Evolutionary conservation across 2,113 vertebrate genomes (phyloP), one percentile per base, ranked within the genome.

Genomic region (Notarius quadriscutis): DNA sequence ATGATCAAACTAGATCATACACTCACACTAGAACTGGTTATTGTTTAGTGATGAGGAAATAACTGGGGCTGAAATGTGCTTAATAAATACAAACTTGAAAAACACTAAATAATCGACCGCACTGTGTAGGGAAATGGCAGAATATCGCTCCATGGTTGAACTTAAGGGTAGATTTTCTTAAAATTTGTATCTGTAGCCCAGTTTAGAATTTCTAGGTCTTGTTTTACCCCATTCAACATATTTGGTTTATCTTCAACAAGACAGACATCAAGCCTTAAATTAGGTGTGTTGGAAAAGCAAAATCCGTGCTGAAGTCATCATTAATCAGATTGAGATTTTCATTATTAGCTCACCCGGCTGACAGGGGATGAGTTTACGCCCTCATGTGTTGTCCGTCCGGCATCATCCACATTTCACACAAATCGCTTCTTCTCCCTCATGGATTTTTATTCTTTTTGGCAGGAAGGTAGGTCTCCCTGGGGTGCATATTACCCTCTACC

Each of bases 1-100:
- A 81, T 41, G 57, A 81, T 81, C 30, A 60, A 81, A 81, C 27
- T 60, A 81, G 27, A 34, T 81, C 79, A 62, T 58, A 41, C 27
- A 81, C 78, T 55, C 25, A 20, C 55, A 62, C 57, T 60, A 27
- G 0, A 81, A 60, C 79, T 81, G 57, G 55, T 34, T 81, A 60
- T 60, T 81, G 18, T 81, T 22, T 60, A 81, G 57, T 34, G 3
- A 60, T 22, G 27, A 41, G 30, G 7, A 34, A 34, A 18, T 34
- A 60, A 81, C 5, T 34, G 9, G 27, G 60, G 30, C 17, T 22
- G 55, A 34, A 34, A 81, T 60, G 27, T 6, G 10, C 27, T n/a
- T 30, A 4, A 79, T 7, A 79, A 79, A 57, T 2, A 12, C 22
- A 53, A 25, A 22, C 34, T 75, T 50, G 4, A 11, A 48, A 77